phyloP scores from a whole-genome alignment of 1,140 invertebrate genomes.

The Danaus plexippus region DNA sequence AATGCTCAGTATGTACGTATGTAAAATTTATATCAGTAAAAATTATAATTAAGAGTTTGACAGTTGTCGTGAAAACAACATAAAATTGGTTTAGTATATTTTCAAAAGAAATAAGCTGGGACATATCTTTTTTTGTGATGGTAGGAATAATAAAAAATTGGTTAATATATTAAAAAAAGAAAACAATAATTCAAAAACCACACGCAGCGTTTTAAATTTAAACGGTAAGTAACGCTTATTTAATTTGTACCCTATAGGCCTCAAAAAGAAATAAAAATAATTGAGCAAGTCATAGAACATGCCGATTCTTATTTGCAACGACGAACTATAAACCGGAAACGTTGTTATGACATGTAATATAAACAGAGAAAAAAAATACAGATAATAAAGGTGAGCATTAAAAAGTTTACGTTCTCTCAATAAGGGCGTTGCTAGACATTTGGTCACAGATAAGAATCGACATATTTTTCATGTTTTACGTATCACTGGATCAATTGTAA shows the following conservation, averaged over 20 bases:
- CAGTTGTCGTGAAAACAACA: too few relatives aligned
- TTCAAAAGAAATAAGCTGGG: neutral
- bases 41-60: too few relatives aligned
- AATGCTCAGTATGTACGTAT: too few relatives aligned
- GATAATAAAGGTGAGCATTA: slow-evolving; percentile 4
- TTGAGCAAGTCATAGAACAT: slow-evolving; percentile 22
- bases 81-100: too few relatives aligned
- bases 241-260: slow-evolving; percentile 24
- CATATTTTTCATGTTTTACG: neutral
- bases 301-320: slow-evolving; percentile 4
- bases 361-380: slow-evolving; percentile 1
- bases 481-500: slow-evolving; percentile 1
- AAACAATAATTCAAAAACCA: neutral
- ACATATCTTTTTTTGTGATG: neutral
- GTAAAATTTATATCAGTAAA: too few relatives aligned
- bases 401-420: neutral
- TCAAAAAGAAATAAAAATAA: slow-evolving; percentile 24
- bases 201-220: slow-evolving; percentile 9
- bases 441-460: neutral
- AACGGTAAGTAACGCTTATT: slow-evolving; percentile 8
- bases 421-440: neutral
- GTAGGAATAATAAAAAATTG: neutral
- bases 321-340: neutral
- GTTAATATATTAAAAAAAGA: slow-evolving; percentile 5
- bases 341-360: neutral